Evolutionary conservation across 2,888 invertebrate genomes (phyloP), one percentile per base, ranked within the genome.

Genomic region (Meandrusa payeni): DNA sequence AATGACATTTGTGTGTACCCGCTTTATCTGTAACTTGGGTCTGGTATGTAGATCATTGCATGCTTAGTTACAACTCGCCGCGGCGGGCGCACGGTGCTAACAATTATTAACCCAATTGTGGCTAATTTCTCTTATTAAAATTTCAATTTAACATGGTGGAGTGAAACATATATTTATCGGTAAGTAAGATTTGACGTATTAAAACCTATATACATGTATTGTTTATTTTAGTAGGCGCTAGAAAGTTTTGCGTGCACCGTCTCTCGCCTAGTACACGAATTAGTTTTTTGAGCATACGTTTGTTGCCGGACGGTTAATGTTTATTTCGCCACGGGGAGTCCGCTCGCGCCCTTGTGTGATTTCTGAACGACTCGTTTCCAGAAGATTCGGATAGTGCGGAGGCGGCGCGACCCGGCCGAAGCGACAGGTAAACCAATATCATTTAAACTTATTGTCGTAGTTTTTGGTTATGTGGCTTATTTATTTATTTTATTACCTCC

Each of bases 381-480:
- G 67, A 73, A 76, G 74, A 77, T 54, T 53, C 56, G 54, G 51
- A 54, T 49, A 15, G 15, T 15, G 15, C 15, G 4, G 15, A 3
- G 15, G 15, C 4, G n/a, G n/a, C 54, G 61, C 63, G 53, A 52
- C 57, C 40, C 64, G 46, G 57, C 50, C 60, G 65, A 48, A 59
- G 58, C 55, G 54, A 52, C 48, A 85, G 82, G 82, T 82, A 83
- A 85, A 80, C 69, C 54, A 60, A 47, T 42, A 61, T 61, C 59
- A 59, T 68, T 69, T 69, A 59, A 54, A 58, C 60, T 61, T 61
- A 64, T 66, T 65, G 61, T 70, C 61, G 61, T 70, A 57, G 64
- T 72, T 28, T 39, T 26, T 79, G 78, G 85, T 85, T 76, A 80
- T 83, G 76, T 85, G 77, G 85, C 85, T 85, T 86, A 80, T 82